Percentiles rank a stretch among this genome's conserved stretches.
phyloP scores from a whole-genome alignment of 2,113 vertebrate genomes.

The Oncorhynchus gorbuscha region DNA sequence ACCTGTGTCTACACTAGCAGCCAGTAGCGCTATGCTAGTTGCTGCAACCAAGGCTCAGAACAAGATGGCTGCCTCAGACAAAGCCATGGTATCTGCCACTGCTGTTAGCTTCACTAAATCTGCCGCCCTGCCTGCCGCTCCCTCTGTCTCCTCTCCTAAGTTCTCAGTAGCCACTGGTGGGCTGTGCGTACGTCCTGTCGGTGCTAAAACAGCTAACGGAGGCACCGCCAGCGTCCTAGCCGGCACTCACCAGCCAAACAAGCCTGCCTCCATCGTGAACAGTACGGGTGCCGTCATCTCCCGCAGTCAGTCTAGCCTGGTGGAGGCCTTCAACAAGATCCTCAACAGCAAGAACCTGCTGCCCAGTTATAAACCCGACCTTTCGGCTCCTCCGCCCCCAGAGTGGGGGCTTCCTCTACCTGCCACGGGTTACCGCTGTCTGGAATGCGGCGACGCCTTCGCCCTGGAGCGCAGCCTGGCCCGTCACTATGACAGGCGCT shows the following conservation, averaged over 20 bases:
- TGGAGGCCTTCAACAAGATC: conserved; percentile 96
- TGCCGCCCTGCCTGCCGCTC: conserved; percentile 62
- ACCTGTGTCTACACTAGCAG: conserved; percentile 84
- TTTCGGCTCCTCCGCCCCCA: conserved; percentile 74
- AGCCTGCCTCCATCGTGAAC: conserved; percentile 72
- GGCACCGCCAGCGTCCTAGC: conserved; percentile 43
- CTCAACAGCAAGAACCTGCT: conserved; percentile 95
- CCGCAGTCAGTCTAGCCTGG: conserved; percentile 90
- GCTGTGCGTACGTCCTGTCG: conserved; percentile 60
- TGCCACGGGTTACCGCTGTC: conserved; percentile 85
- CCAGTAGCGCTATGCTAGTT: conserved; percentile 93
- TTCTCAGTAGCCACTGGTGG: conserved; percentile 70
- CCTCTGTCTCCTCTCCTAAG: conserved; percentile 66
- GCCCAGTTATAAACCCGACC: conserved; percentile 92
- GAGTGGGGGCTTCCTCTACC: conserved; percentile 87
- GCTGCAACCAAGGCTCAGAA: conserved; percentile 93
- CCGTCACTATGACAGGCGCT: conserved; percentile 91
- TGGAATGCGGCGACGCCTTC: conserved; percentile 93
- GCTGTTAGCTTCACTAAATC: conserved; percentile 69
- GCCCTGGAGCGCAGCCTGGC: conserved; percentile 93
- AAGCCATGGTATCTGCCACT: conserved; percentile 67
- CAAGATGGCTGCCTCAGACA: conserved; percentile 79
- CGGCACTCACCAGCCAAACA: conserved; percentile 71
- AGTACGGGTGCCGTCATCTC: conserved; percentile 86
- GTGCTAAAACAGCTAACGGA: conserved; percentile 79